Percentiles rank a stretch among this genome's conserved stretches.
phyloP scores from a whole-genome alignment of 2,797 vertebrate genomes.

The Antrozous pallidus region DNA sequence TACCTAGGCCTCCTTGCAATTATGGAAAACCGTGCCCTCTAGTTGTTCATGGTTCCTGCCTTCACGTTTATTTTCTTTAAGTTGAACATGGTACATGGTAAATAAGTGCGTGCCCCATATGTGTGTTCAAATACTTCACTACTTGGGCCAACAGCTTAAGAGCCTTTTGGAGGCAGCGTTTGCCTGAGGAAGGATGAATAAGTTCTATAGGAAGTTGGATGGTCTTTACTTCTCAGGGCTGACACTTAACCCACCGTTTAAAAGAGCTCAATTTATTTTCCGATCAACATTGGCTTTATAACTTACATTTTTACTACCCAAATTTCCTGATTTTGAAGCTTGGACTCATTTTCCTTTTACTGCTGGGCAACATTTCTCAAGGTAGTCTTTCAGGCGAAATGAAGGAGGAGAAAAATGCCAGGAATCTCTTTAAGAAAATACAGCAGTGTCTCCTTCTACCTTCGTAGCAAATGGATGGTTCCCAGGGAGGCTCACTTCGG shows the following conservation, averaged over 20 bases:
- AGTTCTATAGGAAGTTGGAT: constrained; percentile 80
- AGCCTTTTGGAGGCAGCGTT: neutral
- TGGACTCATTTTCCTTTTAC: constrained; percentile 70
- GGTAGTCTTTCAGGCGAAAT: constrained; percentile 69
- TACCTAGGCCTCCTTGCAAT: constrained; percentile 78
- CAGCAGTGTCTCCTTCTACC: constrained; percentile 65
- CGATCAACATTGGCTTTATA: constrained; percentile 81
- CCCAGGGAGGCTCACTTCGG: constrained; percentile 65
- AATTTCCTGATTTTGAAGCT: constrained; percentile 83
- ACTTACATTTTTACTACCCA: constrained; percentile 79
- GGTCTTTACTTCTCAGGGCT: constrained; percentile 81
- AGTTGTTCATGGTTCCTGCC: constrained; percentile 57
- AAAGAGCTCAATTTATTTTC: constrained; percentile 84
- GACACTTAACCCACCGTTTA: constrained; percentile 81
- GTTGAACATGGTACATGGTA: constrained; percentile 65
- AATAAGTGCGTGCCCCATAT: constrained; percentile 68
- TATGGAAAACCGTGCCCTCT: constrained; percentile 59
- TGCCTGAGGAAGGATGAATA: constrained; percentile 78
- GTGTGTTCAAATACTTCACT: constrained; percentile 76
- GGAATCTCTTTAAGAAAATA: constrained; percentile 78
- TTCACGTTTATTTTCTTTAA: constrained; percentile 72
- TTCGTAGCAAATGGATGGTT: constrained; percentile 74
- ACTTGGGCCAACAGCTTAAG: constrained; percentile 69
- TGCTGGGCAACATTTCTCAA: constrained; percentile 72
- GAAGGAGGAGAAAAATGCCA: constrained; percentile 73